Base-by-base conservation (phyloP, 2,888 invertebrate species). In the Nemoura dubitans region DNA sequence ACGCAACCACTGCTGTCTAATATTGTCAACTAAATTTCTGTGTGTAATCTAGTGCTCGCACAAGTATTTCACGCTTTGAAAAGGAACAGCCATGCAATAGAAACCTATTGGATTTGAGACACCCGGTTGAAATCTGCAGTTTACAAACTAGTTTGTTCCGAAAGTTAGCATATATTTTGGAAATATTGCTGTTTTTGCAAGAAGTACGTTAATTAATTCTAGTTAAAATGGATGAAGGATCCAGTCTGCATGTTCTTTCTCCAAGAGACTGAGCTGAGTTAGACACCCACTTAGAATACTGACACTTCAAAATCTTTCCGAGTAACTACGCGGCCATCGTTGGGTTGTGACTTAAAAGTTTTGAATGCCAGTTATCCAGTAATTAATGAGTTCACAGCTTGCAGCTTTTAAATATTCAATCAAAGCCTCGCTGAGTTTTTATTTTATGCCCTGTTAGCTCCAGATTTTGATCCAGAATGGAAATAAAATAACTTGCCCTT, bases 11-110 rank as follows among this genome's bases (percentile, higher is more conserved):
- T 59, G 59, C 59, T 59, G 59, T 59, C 59, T 21, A 10, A 21
- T 21, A 21, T 59, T 59, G 59, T 21, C 59, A 21, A 2, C 59
- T 59, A 59, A 59, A 59, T 59, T 59, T 59, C 14, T 59, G n/a
- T n/a, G n/a, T 59, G 21, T 59, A 21, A 21, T 21, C 59, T 59
- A 59, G 59, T 59, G 59, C 59, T 59, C 59, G 59, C 21, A 16
- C 14, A 59, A 59, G 59, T 59, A 59, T 59, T 59, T 59, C 59
- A 59, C 59, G 59, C 59, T 59, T 59, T 21, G 14, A 59, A 21
- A 59, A 59, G 59, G 59, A 59, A 59, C 59, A 59, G 59, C 59
- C 59, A 59, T 59, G 59, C 59, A 59, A 59, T 59, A 59, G 59
- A 59, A 59, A 59, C 59, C 21, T 2, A 21, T 7, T 3, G 59